phyloP scores from a whole-genome alignment of 2,797 vertebrate species.

The Sebastes minor region DNA sequence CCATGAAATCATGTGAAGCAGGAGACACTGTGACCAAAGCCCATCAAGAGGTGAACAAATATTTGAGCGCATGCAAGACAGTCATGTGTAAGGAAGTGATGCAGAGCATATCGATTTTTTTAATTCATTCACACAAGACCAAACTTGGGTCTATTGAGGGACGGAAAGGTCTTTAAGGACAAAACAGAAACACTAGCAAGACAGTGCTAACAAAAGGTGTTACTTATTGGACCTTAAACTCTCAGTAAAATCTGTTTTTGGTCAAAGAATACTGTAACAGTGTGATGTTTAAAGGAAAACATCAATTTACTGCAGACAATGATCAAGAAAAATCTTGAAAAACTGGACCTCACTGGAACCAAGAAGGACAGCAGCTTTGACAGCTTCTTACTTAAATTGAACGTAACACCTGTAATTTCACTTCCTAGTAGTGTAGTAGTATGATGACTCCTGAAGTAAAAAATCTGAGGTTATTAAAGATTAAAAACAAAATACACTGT shows the following conservation, averaged over 20 bases:
- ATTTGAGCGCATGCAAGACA: background rate
- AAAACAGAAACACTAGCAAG: background rate
- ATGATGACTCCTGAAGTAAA: background rate
- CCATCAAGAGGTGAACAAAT: background rate
- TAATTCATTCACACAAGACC: background rate
- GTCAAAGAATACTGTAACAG: background rate
- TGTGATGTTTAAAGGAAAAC: background rate
- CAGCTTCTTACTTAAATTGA: too few relatives aligned
- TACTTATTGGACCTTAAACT: background rate
- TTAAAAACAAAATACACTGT: background rate
- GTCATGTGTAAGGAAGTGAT: slow-evolving; percentile 33
- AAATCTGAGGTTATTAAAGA: background rate
- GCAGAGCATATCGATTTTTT: background rate
- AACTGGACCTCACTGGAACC: background rate
- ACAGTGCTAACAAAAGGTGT: background rate
- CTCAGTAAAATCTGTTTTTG: background rate
- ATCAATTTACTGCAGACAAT: background rate
- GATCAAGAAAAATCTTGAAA: background rate
- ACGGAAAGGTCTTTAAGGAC: background rate
- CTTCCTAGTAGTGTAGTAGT: background rate
- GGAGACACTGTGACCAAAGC: slow-evolving; percentile 30
- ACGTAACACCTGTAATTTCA: too few relatives aligned
- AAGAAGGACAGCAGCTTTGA: too few relatives aligned
- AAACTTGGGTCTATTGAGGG: background rate
- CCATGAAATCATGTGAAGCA: slow-evolving; percentile 17